A percentile compares a stretch with the other conserved stretches of the same genome.
Conservation (phyloP, 2,113 vertebrate species). For the Nibea albiflora region DNA sequence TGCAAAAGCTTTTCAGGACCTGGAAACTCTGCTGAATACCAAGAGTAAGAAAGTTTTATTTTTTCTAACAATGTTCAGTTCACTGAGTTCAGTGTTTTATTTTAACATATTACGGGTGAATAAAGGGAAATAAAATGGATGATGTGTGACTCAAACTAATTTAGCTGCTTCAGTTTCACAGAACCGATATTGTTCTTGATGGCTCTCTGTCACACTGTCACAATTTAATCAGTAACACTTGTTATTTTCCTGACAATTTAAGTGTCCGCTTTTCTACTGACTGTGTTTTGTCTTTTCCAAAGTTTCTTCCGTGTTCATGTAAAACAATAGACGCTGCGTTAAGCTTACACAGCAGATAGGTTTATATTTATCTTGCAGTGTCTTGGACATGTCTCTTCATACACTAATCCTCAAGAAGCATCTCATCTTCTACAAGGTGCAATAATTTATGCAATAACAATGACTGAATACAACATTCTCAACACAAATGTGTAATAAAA, state of each 20-base stretch:
- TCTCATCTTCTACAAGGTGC: neutral
- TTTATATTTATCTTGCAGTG: neutral
- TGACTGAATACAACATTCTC: neutral
- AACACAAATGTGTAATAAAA: too few species aligned
- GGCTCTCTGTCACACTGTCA: too few species aligned
- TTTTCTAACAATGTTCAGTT: too few species aligned
- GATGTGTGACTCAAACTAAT: neutral
- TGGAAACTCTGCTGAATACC: conserved; percentile 77
- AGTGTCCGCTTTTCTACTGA: neutral
- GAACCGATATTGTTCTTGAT: too few species aligned
- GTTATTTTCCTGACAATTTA: too few species aligned
- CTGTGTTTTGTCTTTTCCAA: neutral
- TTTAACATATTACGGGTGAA: neutral
- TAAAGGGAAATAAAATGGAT: too few species aligned
- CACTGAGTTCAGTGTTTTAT: neutral
- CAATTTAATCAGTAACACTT: too few species aligned
- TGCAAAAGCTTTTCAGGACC: conserved; percentile 66
- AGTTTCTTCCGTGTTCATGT: neutral
- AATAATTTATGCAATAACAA: neutral
- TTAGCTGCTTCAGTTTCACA: too few species aligned
- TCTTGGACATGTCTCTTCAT: neutral
- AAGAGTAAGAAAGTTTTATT: conserved; percentile 59
- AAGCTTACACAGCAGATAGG: neutral
- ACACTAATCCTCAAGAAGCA: neutral
- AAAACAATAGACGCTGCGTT: neutral